These are phyloP conservation scores for Caenorhabditis macrosperma DNA, from an alignment of 2,888 invertebrate genomes.

Conservation along the genomic window DNA sequence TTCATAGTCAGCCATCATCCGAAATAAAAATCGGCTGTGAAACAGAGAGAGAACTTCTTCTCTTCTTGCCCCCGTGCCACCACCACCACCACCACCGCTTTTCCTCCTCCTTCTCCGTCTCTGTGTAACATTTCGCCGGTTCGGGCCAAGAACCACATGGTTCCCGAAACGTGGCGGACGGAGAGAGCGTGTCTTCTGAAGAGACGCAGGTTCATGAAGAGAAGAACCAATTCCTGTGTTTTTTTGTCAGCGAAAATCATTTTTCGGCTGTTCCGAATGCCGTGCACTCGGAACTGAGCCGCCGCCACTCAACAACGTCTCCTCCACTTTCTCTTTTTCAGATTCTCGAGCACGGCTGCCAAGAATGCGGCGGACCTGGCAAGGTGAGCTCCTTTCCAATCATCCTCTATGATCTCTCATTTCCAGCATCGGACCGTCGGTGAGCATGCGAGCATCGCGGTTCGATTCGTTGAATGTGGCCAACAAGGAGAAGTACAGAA, in stretches of 20 bases:
- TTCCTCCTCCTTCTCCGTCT: too few relatives aligned
- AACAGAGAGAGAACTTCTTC: not conserved
- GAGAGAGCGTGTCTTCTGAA: conserved; percentile 16
- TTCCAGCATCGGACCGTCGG: conserved; percentile 70
- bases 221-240: conserved; percentile 13
- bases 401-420: not conserved
- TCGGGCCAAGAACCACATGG: conserved; percentile 52
- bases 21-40: conserved; percentile 50
- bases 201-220: conserved; percentile 30
- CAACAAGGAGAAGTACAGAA: conserved; percentile 67
- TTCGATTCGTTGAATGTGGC: conserved; percentile 65
- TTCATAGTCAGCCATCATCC: conserved; percentile 36
- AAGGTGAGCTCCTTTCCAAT: conserved; percentile 44
- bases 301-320: too few relatives aligned
- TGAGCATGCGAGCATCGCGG: conserved; percentile 67
- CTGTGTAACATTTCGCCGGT: conserved; percentile 45
- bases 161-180: conserved; percentile 19
- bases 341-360: conserved; percentile 57
- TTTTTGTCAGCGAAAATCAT: conserved; percentile 38
- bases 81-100: conserved; percentile 22
- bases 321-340: conserved; percentile 6
- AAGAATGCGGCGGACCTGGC: conserved; percentile 64
- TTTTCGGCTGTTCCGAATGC: conserved; percentile 11
- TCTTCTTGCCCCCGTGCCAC: conserved; percentile 13
- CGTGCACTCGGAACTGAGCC: too few relatives aligned